Conservation (phyloP, 1,140 invertebrate species). For the Scylla paramamosain region DNA sequence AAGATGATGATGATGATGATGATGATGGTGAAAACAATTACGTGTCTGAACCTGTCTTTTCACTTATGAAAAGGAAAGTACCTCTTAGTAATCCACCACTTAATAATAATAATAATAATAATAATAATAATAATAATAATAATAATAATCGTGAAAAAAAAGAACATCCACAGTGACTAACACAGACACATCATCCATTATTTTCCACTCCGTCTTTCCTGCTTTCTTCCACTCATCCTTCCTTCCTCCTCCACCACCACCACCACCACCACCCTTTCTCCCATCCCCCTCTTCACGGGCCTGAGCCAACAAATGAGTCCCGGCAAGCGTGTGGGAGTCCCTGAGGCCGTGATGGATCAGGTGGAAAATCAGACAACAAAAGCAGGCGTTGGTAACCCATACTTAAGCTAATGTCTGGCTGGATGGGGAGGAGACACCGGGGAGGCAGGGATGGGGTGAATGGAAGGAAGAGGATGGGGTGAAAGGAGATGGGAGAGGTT, state of each 20-base stretch:
- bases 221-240: background rate
- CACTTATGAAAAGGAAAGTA: too few relatives aligned
- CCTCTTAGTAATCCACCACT: too few relatives aligned
- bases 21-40: background rate
- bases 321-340: conserved; percentile 7
- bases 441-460: background rate
- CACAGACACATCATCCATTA: background rate
- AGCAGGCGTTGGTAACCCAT: conserved; percentile 26
- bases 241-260: background rate
- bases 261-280: background rate
- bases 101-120: background rate
- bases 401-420: background rate
- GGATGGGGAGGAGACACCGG: background rate
- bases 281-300: background rate
- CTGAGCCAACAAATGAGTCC: background rate
- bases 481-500: background rate
- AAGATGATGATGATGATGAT: background rate
- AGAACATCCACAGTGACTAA: background rate
- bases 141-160: background rate
- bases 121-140: conserved; percentile 14
- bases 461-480: background rate
- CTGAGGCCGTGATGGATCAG: background rate
- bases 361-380: conserved; percentile 40
- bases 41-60: background rate
- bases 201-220: background rate